A percentile compares a stretch with the other conserved stretches of the same genome.
Evolutionary conservation across 2,888 invertebrate species (phyloP).

Genomic region (Synanthedon tipuliformis): DNA sequence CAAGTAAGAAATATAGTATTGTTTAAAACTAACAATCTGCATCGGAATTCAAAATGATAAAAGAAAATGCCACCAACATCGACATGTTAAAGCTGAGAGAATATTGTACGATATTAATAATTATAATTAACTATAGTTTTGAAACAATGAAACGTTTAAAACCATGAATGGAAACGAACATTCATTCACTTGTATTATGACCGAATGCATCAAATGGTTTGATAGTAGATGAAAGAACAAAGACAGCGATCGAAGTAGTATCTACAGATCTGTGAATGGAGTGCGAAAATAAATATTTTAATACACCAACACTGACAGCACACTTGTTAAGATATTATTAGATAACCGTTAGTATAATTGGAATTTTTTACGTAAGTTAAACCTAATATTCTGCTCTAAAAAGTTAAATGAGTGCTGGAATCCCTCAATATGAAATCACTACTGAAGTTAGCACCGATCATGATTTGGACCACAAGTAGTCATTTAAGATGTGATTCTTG

Average conservation of each 20-base stretch:
- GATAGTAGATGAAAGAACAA: slow-evolving; percentile 27
- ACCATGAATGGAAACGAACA: slow-evolving; percentile 42
- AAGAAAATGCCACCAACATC: slow-evolving; percentile 26
- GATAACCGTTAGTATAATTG: no score
- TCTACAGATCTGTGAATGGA: slow-evolving; percentile 8
- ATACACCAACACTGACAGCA: no score
- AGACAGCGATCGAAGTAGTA: slow-evolving; percentile 16
- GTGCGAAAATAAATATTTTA: slow-evolving; percentile 1
- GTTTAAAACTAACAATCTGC: background rate
- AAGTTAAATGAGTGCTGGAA: no score
- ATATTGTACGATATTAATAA: slow-evolving; percentile 35
- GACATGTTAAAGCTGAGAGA: slow-evolving; percentile 35
- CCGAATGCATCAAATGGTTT: slow-evolving; percentile 34
- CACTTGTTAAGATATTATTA: no score
- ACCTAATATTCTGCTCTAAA: no score
- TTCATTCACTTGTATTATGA: slow-evolving; percentile 35
- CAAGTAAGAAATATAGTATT: background rate
- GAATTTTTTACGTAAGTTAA: no score
- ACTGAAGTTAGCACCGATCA: no score
- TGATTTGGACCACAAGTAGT: no score
- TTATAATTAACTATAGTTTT: slow-evolving; percentile 33
- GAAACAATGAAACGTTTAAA: slow-evolving; percentile 47
- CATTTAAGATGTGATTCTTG: no score
- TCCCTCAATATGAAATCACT: no score
- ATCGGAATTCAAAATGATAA: slow-evolving; percentile 1